Evolutionary conservation across 2,797 vertebrate species (phyloP).

Genomic region (Aldrovandia affinis): DNA sequence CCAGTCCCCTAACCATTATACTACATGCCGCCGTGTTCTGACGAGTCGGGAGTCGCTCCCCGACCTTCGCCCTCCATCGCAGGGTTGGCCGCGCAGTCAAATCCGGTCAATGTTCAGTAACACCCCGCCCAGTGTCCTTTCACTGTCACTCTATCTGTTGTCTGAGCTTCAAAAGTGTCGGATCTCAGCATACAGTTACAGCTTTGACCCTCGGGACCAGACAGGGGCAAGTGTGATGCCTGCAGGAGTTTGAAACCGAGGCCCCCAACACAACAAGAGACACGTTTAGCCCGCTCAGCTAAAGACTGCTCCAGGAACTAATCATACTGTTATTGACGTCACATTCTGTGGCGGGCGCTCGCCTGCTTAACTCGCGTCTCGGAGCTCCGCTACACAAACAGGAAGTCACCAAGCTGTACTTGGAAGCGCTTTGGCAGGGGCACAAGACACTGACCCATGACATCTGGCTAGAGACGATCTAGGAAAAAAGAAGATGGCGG

Average conservation of each 20-base stretch:
- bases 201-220: not conserved
- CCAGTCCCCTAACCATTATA: too few relatives aligned
- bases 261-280: too few relatives aligned
- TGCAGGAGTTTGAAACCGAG: too few relatives aligned
- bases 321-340: too few relatives aligned
- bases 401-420: not conserved
- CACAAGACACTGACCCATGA: slow-evolving; percentile 31
- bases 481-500: not conserved
- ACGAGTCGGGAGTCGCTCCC: not conserved
- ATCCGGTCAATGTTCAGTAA: slow-evolving; percentile 60
- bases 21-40: too few relatives aligned
- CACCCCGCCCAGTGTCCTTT: slow-evolving; percentile 60
- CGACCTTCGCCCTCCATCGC: not conserved
- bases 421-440: slow-evolving; percentile 24
- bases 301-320: too few relatives aligned
- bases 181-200: slow-evolving; percentile 47
- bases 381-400: too few relatives aligned
- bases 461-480: not conserved
- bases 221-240: not conserved
- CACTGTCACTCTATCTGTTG: slow-evolving; percentile 54
- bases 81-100: not conserved
- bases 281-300: too few relatives aligned
- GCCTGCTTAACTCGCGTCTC: too few relatives aligned
- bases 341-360: too few relatives aligned
- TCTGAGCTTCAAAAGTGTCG: slow-evolving; percentile 52